Evolutionary conservation across 2,113 vertebrate species (phyloP), one percentile per base, ranked within the genome.

Genomic region (Strigops habroptila): DNA sequence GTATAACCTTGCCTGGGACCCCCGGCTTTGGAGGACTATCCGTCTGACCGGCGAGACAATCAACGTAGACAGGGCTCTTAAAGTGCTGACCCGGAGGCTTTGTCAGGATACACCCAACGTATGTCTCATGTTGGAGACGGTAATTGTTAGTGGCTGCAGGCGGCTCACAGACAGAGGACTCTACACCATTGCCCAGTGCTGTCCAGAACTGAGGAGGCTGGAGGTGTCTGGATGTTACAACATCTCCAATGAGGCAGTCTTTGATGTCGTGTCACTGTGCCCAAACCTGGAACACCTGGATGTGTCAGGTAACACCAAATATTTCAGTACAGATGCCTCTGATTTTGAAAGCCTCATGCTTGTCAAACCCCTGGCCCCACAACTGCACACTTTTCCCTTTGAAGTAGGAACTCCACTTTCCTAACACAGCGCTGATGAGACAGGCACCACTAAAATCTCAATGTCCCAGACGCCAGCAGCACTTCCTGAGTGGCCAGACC

Each of bases 1-100:
- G 99, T 99, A 99, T 97, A 99, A 99, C 97, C 98, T 99, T 90
- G 98, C 99, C 37, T 99, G 99, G 99, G 99, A 99, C 97, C 99
- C 99, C 2, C 98, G 99, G 9, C 98, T 99, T 31, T 99, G 99
- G 99, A 97, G 98, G 97, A 98, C 98, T 92, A 98, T 99, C 65
- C 98, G 98, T 91, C 97, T 99, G 43, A 98, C 98, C 0, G 99
- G 99, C 12, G 99, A 99, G 96, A 98, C 99, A 77, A 97, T 99
- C 82, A 98, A 99, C 3, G 99, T 98, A 23, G 99, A 99, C 98
- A 98, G 99, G 10, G 99, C 99, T 84, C 98, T 99, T 90, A 97
- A 98, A 88, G 98, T 99, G 89, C 98, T 99, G 83, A 99, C 99
- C 27, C 98, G 99, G 92, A 98, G 99, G 64, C 98, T 99, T 60